Base-by-base conservation (phyloP, 2,888 invertebrate genomes). In the Alloplasta piceator region DNA sequence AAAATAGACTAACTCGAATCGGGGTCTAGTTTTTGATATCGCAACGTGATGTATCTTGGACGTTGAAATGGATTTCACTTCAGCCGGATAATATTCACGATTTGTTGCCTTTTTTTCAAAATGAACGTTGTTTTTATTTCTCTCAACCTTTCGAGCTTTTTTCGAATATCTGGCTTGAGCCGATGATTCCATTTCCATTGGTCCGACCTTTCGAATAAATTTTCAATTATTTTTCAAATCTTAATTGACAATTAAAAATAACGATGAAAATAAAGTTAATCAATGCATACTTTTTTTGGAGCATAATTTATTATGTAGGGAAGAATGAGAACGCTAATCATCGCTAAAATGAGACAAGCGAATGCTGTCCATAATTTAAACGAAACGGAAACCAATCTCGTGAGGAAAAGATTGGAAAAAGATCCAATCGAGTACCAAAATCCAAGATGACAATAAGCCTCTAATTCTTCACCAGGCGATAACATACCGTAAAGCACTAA, bases 381-480 rank as follows among this genome's bases (percentile, higher is more conserved):
- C 9, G 78, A 58, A 7, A 82, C 82, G 4, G 50, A 36, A 16
- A 72, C 71, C 5, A 72, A 61, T 61, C 56, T 66, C 3, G 56
- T 68, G 38, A 72, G 36, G 6, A 78, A 16, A 6, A 82, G 75
- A 78, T 75, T 61, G 50, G 12, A 7, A 12, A 64, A 75, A 14
- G 72, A 50, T 41, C 82, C 82, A 1, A 78, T 5, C 16, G 82
- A 82, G 43, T 78, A 78, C 82, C 82, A 82, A 6, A 82, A 72
- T 67, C 82, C 82, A 50, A 82, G 75, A 12, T 82, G 82, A 43
- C 78, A 71, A 46, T 75, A 82, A 52, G 82, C 71, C 9, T 78
- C 78, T 3, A 75, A 46, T 75, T 82, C 78, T 14, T 82, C 56
- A 5, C 63, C 75, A 6, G 82, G 74, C 46, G 78, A 78, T 36